These are phyloP conservation scores for Tetragnatha montana DNA, from an alignment of 2,888 invertebrate species.

Conservation along the genomic window DNA sequence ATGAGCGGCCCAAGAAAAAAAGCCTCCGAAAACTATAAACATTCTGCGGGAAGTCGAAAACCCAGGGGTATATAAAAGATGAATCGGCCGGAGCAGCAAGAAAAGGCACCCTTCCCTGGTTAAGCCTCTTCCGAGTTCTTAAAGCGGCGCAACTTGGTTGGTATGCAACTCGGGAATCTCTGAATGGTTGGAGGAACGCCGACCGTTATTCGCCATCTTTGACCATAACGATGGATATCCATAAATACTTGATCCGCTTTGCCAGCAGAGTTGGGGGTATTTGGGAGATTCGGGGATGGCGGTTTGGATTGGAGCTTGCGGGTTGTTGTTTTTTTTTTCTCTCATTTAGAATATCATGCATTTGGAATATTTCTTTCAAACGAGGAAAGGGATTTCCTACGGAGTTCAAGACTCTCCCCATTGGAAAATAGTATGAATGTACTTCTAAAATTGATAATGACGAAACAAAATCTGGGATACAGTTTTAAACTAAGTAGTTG, in stretches of 20 bases:
- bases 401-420: too few relatives aligned
- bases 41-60: constrained; percentile 17
- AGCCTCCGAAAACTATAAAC: constrained; percentile 26
- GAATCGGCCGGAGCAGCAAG: constrained; percentile 24
- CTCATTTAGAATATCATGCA: too few relatives aligned
- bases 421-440: too few relatives aligned
- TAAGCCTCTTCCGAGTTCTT: constrained; percentile 4
- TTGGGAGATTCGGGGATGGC: too few relatives aligned
- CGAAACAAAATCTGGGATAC: too few relatives aligned
- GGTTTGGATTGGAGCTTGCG: too few relatives aligned
- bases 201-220: constrained; percentile 34
- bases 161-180: constrained; percentile 40
- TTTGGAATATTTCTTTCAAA: too few relatives aligned
- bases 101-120: constrained; percentile 7
- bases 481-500: too few relatives aligned
- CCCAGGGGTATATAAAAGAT: constrained; percentile 26
- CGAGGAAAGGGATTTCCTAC: too few relatives aligned
- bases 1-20: constrained; percentile 15
- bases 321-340: too few relatives aligned
- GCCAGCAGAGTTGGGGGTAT: background rate
- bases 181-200: background rate
- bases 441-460: too few relatives aligned
- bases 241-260: background rate
- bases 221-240: background rate
- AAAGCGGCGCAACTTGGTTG: constrained; percentile 20